Conservation (phyloP, 2,888 invertebrate genomes). For the Athalia rosae region DNA sequence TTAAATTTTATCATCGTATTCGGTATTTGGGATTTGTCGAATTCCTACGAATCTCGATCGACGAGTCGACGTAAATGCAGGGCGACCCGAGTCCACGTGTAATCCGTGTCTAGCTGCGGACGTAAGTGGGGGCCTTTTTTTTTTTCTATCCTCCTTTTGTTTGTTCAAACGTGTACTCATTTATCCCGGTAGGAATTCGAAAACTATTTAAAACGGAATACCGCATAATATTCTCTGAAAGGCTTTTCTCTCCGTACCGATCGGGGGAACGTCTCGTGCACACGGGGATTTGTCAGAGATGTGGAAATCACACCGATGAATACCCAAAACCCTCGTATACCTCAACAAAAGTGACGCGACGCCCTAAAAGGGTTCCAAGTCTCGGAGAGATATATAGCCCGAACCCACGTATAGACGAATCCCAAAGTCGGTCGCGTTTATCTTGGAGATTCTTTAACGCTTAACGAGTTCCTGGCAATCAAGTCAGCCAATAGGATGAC, state of each 20-base stretch:
- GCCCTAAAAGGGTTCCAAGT: conserved; percentile 41
- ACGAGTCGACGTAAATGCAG: no score
- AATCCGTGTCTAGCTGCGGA: neutral
- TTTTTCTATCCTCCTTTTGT: no score
- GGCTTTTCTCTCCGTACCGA: conserved; percentile 27
- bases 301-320: conserved; percentile 34
- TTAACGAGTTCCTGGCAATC: conserved; percentile 1
- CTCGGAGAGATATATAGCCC: no score
- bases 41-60: no score
- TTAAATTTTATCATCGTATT: no score
- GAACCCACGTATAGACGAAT: neutral
- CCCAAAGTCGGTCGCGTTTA: neutral
- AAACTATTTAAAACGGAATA: conserved; percentile 32
- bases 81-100: neutral
- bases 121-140: neutral
- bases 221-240: conserved; percentile 31
- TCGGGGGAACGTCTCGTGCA: conserved; percentile 21
- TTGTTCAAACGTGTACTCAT: neutral
- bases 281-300: conserved; percentile 38
- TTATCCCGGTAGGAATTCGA: conserved; percentile 33
- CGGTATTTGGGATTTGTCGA: no score
- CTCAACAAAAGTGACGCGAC: conserved; percentile 13
- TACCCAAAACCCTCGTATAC: conserved; percentile 8
- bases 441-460: neutral
- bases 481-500: neutral